Evolutionary conservation across 2,888 invertebrate species (phyloP), one percentile per base, ranked within the genome.

Genomic region (Euplexia lucipara): DNA sequence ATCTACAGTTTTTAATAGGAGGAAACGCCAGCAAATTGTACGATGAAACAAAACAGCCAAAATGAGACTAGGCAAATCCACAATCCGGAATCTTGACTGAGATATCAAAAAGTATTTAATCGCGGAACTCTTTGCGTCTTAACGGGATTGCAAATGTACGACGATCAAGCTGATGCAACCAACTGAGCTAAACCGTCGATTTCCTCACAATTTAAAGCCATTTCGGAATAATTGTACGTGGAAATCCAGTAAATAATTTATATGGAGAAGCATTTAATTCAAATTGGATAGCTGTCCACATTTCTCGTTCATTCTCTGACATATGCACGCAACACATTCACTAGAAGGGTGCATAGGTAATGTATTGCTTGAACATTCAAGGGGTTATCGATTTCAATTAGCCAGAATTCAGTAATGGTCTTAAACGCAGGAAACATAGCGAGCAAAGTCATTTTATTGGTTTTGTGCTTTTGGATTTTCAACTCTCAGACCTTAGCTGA

Each of bases 271-370:
- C 16, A 14, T 41, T 41, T 14, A 6, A 18, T 30, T 41, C 30
- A 30, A 42, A 30, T 53, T 41, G 34, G 18, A 26, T n/a, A 20
- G n/a, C 51, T 20, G 53, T 6, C 26, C 30, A 26, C n/a, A 4
- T 48, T 48, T 34, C 9, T 49, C 49, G 9, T 20, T 22, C 3
- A 8, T 20, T 49, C 14, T 18, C 4, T 20, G 9, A 20, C 20
- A 30, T 7, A 0, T 5, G 44, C 54, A 54, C 30, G 20, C 54
- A 6, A 54, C 10, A 12, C 14, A 12, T 32, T 42, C 32, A 7
- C n/a, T n/a, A n/a, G n/a, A n/a, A n/a, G 14, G 53, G 54, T n/a
- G 42, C 42, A 54, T 42, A 42, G n/a, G 6, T 42, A 42, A 42
- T 41, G 18, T 16, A 53, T 16, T 8, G 10, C 4, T 22, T 12